Evolutionary conservation across 2,888 invertebrate genomes (phyloP).

Genomic region (Drosophila ezoana): DNA sequence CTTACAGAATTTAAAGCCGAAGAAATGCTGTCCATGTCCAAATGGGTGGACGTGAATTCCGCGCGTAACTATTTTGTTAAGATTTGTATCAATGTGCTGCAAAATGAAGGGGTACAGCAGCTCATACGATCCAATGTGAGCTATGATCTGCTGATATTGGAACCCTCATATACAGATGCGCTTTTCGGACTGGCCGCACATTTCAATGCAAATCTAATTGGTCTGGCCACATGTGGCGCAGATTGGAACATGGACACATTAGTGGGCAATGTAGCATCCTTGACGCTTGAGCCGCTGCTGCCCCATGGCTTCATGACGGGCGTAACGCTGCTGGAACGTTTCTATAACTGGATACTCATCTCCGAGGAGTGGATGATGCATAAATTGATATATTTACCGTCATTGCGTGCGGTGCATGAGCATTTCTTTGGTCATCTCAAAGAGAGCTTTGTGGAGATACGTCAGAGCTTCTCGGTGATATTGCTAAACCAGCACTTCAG

Average conservation of each 20-base stretch:
- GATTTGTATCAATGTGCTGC: constrained; percentile 42
- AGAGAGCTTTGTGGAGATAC: constrained; percentile 56
- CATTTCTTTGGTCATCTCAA: constrained; percentile 63
- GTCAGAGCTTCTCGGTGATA: constrained; percentile 73
- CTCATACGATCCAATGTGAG: constrained; percentile 73
- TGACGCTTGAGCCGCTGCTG: constrained; percentile 72
- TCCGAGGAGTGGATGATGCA: constrained; percentile 68
- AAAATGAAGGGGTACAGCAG: constrained; percentile 50
- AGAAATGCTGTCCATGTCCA: neutral
- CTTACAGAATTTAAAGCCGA: neutral
- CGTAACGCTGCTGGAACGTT: constrained; percentile 76
- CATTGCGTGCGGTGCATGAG: constrained; percentile 35
- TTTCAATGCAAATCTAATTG: constrained; percentile 79
- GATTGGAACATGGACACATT: constrained; percentile 72
- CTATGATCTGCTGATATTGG: constrained; percentile 82
- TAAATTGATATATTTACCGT: constrained; percentile 67
- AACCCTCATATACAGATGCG: constrained; percentile 80
- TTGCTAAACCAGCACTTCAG: constrained; percentile 82
- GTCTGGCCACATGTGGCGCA: constrained; percentile 64
- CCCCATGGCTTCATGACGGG: constrained; percentile 61
- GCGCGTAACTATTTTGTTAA: constrained; percentile 31
- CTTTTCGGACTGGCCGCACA: constrained; percentile 76
- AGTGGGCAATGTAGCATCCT: constrained; percentile 70
- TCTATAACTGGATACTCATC: constrained; percentile 71
- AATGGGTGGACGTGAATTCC: constrained; percentile 12